Conservation (phyloP, 2,113 vertebrate genomes). For the Salminus brasiliensis region DNA sequence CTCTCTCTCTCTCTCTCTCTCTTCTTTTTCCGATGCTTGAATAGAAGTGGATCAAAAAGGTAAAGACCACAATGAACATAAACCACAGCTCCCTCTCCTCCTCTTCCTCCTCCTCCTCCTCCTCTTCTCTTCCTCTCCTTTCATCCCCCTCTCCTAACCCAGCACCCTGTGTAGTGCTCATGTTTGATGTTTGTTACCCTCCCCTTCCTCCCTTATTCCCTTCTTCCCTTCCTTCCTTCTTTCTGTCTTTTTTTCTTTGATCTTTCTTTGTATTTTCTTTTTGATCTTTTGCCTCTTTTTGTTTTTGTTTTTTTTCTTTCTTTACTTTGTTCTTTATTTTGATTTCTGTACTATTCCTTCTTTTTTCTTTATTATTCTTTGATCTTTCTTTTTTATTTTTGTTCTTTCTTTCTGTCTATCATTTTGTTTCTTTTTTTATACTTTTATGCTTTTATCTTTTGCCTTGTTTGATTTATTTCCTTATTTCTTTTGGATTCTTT, state of each 20-base stretch:
- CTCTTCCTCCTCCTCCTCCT: constrained; percentile 60
- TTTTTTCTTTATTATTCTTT: constrained; percentile 20
- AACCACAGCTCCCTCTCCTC: constrained; percentile 80
- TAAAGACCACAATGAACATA: constrained; percentile 92
- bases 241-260: constrained; percentile 7
- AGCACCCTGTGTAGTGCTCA: constrained; percentile 90
- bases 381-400: constrained; percentile 24
- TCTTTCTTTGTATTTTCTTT: neutral
- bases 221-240: constrained; percentile 40
- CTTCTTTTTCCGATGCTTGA: constrained; percentile 93
- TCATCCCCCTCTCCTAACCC: constrained; percentile 79
- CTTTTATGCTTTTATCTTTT: neutral
- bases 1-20: constrained; percentile 54
- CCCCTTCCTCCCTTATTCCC: constrained; percentile 55
- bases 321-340: neutral
- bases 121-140: constrained; percentile 72
- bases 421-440: neutral
- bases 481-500: neutral
- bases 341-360: too few species aligned
- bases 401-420: constrained; percentile 43
- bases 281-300: too few species aligned
- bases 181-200: constrained; percentile 86
- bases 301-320: neutral
- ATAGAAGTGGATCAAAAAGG: constrained; percentile 99
- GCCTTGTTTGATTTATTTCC: constrained; percentile 28